Base-by-base conservation (phyloP, 1,140 invertebrate genomes). In the Sitophilus oryzae region DNA sequence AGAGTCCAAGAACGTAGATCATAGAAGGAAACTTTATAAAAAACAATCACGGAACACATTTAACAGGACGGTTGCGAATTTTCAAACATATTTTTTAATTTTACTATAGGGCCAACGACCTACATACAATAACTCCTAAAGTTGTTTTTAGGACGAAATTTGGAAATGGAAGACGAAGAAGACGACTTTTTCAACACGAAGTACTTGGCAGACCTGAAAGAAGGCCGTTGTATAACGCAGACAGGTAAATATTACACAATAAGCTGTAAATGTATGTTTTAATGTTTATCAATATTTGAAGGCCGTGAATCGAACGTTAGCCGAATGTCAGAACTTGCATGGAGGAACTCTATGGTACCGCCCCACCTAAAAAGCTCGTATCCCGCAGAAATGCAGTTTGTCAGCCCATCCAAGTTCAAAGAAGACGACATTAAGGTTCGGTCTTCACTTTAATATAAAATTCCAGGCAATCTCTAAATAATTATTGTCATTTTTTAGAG, bases 331-430 rank as follows among this genome's bases (percentile, higher is more conserved):
- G 87, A 91, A 67, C 74, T 95, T 14, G 82, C 86, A 64, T 80
- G 84, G 66, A 76, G 93, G 20, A 96, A 96, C 73, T 91, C 91
- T 0, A 73, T 94, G 43, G 86, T 86, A 57, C 86, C 83, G 15
- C 89, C 91, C 3, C 93, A 96, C 70, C 72, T 95, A 44, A 91
- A 88, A 73, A 90, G 88, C 56, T 85, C 89, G 0, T 95, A 96
- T 74, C 87, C 91, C 0, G 86, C 85, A 1, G 92, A 92, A 76
- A 86, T 79, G n/a, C 85, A 89, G 71, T 85, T 82, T 62, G 74
- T 76, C 58, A 65, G 65, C 58, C 72, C 76, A 15, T 44, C 58
- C 36, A 63, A 72, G 16, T 69, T 79, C 30, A 80, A 76, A 40
- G 87, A 89, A 61, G 85, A 89, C 36, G 85, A 88, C 62, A 80